Evolutionary conservation across 2,888 invertebrate genomes (phyloP).

Genomic region (Drosophila mulleri): DNA sequence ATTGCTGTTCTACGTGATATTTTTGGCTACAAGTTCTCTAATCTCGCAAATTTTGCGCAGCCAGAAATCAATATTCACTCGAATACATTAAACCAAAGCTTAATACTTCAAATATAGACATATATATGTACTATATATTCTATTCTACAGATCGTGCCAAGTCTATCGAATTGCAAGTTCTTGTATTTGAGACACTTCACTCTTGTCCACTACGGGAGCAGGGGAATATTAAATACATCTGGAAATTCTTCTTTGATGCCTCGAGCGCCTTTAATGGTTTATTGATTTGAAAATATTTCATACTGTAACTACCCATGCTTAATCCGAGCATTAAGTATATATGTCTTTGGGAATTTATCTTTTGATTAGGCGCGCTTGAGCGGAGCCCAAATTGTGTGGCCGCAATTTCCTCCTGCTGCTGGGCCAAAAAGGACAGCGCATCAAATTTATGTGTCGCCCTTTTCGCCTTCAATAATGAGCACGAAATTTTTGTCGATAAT

Average conservation of each 20-base stretch:
- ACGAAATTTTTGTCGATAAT: conserved; percentile 76
- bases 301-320: conserved; percentile 26
- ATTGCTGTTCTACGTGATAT: conserved; percentile 3
- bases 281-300: conserved; percentile 20
- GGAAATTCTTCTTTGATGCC: neutral
- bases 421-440: conserved; percentile 65
- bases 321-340: conserved; percentile 34
- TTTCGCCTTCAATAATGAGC: conserved; percentile 75
- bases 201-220: neutral
- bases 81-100: neutral
- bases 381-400: conserved; percentile 59
- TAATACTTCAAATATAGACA: too few relatives aligned
- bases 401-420: conserved; percentile 68
- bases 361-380: conserved; percentile 74
- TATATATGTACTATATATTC: neutral
- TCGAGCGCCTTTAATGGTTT: neutral
- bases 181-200: neutral
- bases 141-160: neutral
- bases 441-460: conserved; percentile 74
- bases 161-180: neutral
- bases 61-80: neutral
- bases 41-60: neutral
- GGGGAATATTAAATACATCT: neutral
- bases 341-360: conserved; percentile 56
- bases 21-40: neutral